Evolutionary conservation across 2,113 vertebrate genomes (phyloP), one percentile per base, ranked within the genome.

Genomic region (Phyllopteryx taeniolatus): DNA sequence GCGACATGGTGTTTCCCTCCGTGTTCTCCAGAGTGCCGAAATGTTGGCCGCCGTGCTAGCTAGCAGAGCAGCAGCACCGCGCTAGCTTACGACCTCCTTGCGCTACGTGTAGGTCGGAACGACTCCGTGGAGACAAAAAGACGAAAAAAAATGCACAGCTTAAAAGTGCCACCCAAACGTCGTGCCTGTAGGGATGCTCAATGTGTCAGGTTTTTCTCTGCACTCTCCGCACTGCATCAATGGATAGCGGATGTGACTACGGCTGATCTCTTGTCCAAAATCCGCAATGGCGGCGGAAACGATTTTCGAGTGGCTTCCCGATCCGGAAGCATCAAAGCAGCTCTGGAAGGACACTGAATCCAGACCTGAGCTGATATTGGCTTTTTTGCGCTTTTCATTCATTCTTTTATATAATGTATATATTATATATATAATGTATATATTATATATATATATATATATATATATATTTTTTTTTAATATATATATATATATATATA

Each of bases 211-310:
- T 72, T 79, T 69, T 72, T 67, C 76, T 75, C 68, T 70, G 56
- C 44, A 73, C 74, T 81, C 71, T 73, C 80, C 71, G 86, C 89
- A 72, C 89, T 73, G 91, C 87, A 88, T 85, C 86, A 88, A 89
- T 89, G 89, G 84, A 81, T 76, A 78, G 82, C 88, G 83, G 87
- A 31, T 35, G 59, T 61, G 33, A 5, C 31, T 35, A 61, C 83
- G 77, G 79, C 81, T 87, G 84, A 86, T 86, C 89, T 85, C 79
- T 80, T 77, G 82, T 84, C 74, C 83, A 68, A 92, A 93, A 94
- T 91, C 95, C 94, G 96, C 95, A 96, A 98, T 98, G 96, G 96
- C 96, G 96, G 95, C 91, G 92, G 91, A 93, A 93, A 86, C 89
- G 66, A n/a, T 88, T 88, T 85, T 46, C 6, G 79, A 75, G 81